Percentiles rank a stretch among this genome's conserved stretches.
Conservation (phyloP, 2,888 invertebrate genomes). For the Erebia aethiops region DNA sequence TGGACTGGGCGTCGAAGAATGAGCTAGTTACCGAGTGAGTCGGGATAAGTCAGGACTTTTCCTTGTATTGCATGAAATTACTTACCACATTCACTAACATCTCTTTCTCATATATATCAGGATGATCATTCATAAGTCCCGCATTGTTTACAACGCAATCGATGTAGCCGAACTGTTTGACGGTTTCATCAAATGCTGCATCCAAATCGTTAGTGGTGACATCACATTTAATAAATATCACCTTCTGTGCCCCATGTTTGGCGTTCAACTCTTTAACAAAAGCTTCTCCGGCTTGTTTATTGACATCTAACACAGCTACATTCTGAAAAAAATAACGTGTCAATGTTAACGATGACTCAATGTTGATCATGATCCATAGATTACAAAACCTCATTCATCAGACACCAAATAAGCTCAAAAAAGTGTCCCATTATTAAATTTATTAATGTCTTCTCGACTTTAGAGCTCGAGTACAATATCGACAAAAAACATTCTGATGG, state of each 20-base stretch:
- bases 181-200: slow-evolving; percentile 43
- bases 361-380: too few species aligned
- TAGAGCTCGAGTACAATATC: too few species aligned
- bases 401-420: too few species aligned
- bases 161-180: slow-evolving; percentile 56
- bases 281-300: slow-evolving; percentile 45
- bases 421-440: too few species aligned
- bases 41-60: too few species aligned
- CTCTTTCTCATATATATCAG: slow-evolving; percentile 56
- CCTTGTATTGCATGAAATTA: slow-evolving; percentile 21
- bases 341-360: neutral
- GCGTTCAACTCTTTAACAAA: slow-evolving; percentile 51
- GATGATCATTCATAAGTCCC: slow-evolving; percentile 66
- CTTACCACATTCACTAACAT: slow-evolving; percentile 69
- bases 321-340: slow-evolving; percentile 50
- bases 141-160: slow-evolving; percentile 69
- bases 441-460: too few species aligned
- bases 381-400: too few species aligned
- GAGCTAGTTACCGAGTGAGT: too few species aligned
- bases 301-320: slow-evolving; percentile 55
- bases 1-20: too few species aligned
- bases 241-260: slow-evolving; percentile 50
- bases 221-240: slow-evolving; percentile 56
- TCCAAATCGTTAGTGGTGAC: slow-evolving; percentile 50
- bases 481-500: too few species aligned